Conservation (phyloP, 2,797 vertebrate genomes). For the Glyptemys insculpta region DNA sequence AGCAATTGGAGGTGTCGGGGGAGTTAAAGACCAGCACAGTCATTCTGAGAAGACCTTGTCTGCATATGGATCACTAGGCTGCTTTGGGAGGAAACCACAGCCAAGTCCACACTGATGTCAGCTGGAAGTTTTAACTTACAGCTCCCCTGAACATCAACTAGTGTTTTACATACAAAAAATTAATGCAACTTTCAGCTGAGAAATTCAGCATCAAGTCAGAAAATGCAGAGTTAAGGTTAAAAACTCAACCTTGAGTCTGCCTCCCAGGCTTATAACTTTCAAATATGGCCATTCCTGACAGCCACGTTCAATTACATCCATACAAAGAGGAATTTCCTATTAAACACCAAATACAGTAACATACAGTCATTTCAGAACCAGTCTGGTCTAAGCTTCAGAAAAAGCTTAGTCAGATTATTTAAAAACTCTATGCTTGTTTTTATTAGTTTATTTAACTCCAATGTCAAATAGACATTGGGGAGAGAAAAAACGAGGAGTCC, state of each 20-base stretch:
- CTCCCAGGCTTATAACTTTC: not conserved
- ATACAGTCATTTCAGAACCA: not conserved
- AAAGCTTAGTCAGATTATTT: not conserved
- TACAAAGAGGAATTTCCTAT: rapidly evolving
- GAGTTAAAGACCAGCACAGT: not conserved
- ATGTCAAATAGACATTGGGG: rapidly evolving
- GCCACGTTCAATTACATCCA: not conserved
- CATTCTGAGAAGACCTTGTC: not conserved
- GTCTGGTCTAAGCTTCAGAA: not conserved
- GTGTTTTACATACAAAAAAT: not conserved
- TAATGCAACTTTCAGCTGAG: not conserved
- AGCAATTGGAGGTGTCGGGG: not conserved
- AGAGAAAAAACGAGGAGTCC: not conserved
- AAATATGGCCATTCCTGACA: not conserved
- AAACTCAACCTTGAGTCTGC: not conserved
- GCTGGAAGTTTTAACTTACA: not conserved
- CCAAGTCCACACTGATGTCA: not conserved
- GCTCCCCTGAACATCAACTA: too few species aligned
- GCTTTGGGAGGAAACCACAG: not conserved
- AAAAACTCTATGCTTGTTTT: rapidly evolving
- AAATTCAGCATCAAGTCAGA: not conserved
- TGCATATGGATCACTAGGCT: rapidly evolving
- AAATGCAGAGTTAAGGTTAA: not conserved
- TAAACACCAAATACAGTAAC: not conserved
- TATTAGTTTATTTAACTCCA: not conserved